Conservation (phyloP, 2,113 vertebrate genomes). For the Ia io region DNA sequence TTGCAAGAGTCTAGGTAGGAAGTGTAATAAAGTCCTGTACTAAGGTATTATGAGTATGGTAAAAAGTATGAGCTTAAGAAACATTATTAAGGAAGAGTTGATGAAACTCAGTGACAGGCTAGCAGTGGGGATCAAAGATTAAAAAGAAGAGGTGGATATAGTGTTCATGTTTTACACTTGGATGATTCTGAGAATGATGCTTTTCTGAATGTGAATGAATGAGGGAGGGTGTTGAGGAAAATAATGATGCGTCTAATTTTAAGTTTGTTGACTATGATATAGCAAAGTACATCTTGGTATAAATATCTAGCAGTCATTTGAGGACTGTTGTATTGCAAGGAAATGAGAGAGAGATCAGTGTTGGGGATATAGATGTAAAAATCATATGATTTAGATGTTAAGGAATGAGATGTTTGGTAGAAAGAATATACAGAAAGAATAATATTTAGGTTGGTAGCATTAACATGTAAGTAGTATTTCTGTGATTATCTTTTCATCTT, state of each 20-base stretch:
- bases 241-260: constrained; percentile 34
- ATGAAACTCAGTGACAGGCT: not conserved
- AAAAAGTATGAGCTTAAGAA: not conserved
- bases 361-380: constrained; percentile 4
- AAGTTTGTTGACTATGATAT: constrained; percentile 22
- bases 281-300: not conserved
- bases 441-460: not conserved
- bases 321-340: constrained; percentile 1
- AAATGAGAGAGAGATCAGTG: constrained; percentile 5
- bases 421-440: constrained; percentile 29
- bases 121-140: not conserved
- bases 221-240: not conserved
- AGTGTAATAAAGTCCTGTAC: not conserved
- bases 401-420: not conserved
- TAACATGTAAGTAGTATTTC: not conserved
- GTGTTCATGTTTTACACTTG: not conserved
- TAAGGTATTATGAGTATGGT: not conserved
- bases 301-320: constrained; percentile 10
- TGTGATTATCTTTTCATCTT: constrained; percentile 12
- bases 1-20: not conserved
- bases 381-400: constrained; percentile 7
- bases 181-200: not conserved
- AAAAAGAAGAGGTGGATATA: not conserved
- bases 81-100: not conserved
- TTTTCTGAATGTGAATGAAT: not conserved